These are phyloP conservation scores for Microchirus variegatus DNA, from an alignment of 2,797 vertebrate genomes.

Conservation along the genomic window DNA sequence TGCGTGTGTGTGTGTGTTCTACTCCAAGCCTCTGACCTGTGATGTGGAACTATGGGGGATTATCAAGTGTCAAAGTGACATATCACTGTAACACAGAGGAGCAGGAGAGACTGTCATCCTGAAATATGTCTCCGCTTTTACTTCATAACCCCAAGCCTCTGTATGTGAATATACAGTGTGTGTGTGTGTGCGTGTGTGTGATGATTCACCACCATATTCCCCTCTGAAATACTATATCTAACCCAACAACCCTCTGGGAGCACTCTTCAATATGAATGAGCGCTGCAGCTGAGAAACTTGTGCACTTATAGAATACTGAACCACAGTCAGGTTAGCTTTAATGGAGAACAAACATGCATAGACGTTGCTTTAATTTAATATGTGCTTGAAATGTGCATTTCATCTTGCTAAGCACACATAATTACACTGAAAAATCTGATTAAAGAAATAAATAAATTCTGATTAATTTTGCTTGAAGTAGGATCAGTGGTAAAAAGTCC, in stretches of 20 bases:
- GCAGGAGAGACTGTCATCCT: constrained; percentile 65
- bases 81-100: constrained; percentile 63
- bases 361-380: constrained; percentile 29
- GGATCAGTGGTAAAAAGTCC: constrained; percentile 10
- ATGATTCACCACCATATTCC: constrained; percentile 34
- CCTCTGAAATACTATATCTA: constrained; percentile 31
- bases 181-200: constrained; percentile 25
- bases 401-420: constrained; percentile 14
- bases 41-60: constrained; percentile 69
- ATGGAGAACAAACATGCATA: constrained; percentile 43
- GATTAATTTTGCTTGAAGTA: constrained; percentile 9
- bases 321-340: constrained; percentile 26
- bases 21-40: constrained; percentile 47
- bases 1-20: constrained; percentile 18
- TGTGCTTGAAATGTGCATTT: constrained; percentile 45
- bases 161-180: constrained; percentile 19
- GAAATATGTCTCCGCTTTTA: constrained; percentile 72
- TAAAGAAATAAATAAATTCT: too few species aligned
- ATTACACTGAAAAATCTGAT: constrained; percentile 20
- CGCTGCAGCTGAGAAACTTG: constrained; percentile 29
- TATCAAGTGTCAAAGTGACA: constrained; percentile 78
- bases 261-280: constrained; percentile 50
- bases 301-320: constrained; percentile 56
- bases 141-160: constrained; percentile 56
- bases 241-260: constrained; percentile 41